phyloP scores from a whole-genome alignment of 2,113 vertebrate genomes.

The Oplegnathus fasciatus region DNA sequence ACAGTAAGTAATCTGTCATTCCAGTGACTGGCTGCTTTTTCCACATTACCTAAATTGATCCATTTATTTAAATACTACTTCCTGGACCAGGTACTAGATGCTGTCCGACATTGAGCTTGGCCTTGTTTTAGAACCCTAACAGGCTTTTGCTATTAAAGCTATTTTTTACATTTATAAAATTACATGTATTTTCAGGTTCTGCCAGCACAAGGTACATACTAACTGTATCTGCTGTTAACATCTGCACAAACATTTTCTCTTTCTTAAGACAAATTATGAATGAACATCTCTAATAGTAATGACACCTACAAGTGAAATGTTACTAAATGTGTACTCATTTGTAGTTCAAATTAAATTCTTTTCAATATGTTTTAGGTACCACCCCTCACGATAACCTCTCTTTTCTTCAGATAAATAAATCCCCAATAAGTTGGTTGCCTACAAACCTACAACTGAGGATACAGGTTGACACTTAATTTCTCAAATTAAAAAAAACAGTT shows the following conservation, averaged over 20 bases:
- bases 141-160: neutral
- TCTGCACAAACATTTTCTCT: neutral
- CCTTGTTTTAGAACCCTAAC: neutral
- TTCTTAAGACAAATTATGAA: neutral
- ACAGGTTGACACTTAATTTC: too few relatives aligned
- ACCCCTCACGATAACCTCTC: too few relatives aligned
- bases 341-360: neutral
- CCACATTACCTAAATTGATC: neutral
- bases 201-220: too few relatives aligned
- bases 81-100: neutral
- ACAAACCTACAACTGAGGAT: neutral
- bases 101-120: neutral
- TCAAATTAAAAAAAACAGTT: too few relatives aligned
- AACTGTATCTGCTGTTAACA: neutral
- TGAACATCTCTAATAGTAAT: neutral
- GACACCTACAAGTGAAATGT: neutral
- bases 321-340: neutral
- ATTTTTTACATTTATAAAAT: slow-evolving; percentile 6
- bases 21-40: neutral
- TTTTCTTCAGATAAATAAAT: neutral
- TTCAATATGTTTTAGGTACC: neutral
- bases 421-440: neutral
- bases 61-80: neutral
- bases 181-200: neutral
- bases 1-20: neutral